phyloP scores from a whole-genome alignment of 1,140 invertebrate species.

The Drosophila gunungcola region DNA sequence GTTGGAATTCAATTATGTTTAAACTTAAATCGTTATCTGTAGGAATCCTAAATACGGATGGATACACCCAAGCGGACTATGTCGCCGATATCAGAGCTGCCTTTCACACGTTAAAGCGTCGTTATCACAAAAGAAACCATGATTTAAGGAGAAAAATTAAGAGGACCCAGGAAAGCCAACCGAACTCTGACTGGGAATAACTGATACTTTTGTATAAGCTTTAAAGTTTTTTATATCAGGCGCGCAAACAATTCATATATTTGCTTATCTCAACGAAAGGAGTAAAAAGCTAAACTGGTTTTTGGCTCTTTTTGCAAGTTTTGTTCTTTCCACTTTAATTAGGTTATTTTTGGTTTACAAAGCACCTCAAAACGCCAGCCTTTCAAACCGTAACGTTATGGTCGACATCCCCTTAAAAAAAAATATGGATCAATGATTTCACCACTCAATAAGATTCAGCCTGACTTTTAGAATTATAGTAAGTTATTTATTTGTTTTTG shows the following conservation, averaged over 20 bases:
- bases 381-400: slow-evolving; percentile 35
- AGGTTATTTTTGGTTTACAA: slow-evolving; percentile 37
- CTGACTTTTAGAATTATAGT: too few relatives aligned
- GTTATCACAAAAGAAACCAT: slow-evolving; percentile 23
- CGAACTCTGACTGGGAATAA: slow-evolving; percentile 5
- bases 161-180: neutral
- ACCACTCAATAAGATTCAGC: neutral
- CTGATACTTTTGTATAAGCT: neutral
- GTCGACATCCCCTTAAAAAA: slow-evolving; percentile 16
- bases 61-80: slow-evolving; percentile 28
- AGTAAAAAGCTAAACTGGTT: slow-evolving; percentile 28
- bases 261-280: slow-evolving; percentile 9
- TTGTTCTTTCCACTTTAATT: slow-evolving; percentile 22
- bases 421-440: slow-evolving; percentile 26
- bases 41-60: slow-evolving; percentile 30
- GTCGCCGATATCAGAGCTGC: slow-evolving; percentile 24
- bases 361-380: slow-evolving; percentile 7
- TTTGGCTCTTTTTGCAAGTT: slow-evolving; percentile 17
- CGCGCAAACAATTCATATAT: neutral
- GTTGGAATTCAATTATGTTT: neutral
- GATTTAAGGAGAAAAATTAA: slow-evolving; percentile 4
- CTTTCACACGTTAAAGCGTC: slow-evolving; percentile 17
- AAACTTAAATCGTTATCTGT: neutral
- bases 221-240: neutral
- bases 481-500: too few relatives aligned